phyloP scores from a whole-genome alignment of 2,888 invertebrate species.

The Cheilosia scutellata region DNA sequence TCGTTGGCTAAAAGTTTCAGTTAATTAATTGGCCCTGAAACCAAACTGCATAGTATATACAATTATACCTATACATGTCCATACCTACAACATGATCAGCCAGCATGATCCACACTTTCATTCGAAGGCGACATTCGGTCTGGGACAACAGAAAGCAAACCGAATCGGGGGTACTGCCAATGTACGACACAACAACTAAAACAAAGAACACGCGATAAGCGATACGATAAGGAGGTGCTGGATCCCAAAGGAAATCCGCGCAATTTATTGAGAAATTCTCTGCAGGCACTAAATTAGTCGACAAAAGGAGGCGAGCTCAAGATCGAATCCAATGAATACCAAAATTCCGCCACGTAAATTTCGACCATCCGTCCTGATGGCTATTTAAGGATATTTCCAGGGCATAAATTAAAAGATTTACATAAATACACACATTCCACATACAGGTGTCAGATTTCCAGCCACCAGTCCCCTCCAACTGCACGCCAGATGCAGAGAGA shows the following conservation, averaged over 20 bases:
- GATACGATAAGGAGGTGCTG: conserved; percentile 68
- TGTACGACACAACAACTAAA: conserved; percentile 53
- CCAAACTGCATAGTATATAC: conserved; percentile 36
- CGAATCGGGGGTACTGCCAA: conserved; percentile 37
- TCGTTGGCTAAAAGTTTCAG: conserved; percentile 78
- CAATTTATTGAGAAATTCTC: conserved; percentile 76
- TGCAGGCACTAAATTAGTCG: conserved; percentile 74
- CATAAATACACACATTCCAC: conserved; percentile 75
- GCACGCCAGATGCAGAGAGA: conserved; percentile 33
- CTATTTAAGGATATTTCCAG: conserved; percentile 76
- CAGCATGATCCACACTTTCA: conserved; percentile 15
- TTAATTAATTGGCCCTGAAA: conserved; percentile 77
- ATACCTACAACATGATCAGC: conserved; percentile 6
- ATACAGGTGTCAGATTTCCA: conserved; percentile 75
- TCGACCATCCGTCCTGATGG: conserved; percentile 67
- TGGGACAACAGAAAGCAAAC: conserved; percentile 37
- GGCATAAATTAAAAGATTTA: conserved; percentile 76
- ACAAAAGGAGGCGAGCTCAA: conserved; percentile 66
- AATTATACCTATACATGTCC: too few relatives aligned
- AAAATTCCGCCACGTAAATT: conserved; percentile 70
- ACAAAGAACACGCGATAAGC: conserved; percentile 72
- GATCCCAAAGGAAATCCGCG: conserved; percentile 64
- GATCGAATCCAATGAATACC: conserved; percentile 75
- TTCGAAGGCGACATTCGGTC: conserved; percentile 70
- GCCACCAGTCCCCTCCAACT: conserved; percentile 50